phyloP scores from a whole-genome alignment of 2,888 invertebrate genomes.

The Drosophila suboccidentalis region DNA sequence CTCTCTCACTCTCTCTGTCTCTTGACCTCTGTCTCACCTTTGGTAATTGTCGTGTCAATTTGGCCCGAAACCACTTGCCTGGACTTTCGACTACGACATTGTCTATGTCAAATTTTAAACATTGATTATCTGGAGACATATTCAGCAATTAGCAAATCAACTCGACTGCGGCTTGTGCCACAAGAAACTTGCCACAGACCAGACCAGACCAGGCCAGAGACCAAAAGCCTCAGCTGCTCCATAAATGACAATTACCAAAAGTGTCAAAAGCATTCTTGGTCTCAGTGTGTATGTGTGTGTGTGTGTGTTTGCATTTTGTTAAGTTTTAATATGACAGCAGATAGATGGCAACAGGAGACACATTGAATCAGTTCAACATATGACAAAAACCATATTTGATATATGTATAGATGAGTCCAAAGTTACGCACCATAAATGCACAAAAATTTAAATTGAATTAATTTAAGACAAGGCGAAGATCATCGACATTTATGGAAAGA shows the following conservation, averaged over 20 bases:
- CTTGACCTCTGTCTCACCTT: slow-evolving; percentile 28
- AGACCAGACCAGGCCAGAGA: slow-evolving; percentile 2
- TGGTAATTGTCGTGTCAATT: slow-evolving; percentile 79
- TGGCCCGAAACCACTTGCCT: slow-evolving; percentile 25
- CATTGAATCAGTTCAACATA: slow-evolving; percentile 53
- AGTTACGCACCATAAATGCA: not conserved
- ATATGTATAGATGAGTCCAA: slow-evolving; percentile 23
- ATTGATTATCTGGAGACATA: slow-evolving; percentile 85
- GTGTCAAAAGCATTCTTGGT: slow-evolving; percentile 69
- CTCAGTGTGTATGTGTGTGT: slow-evolving; percentile 1
- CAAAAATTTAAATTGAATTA: not conserved
- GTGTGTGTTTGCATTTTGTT: slow-evolving; percentile 49
- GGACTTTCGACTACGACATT: slow-evolving; percentile 48
- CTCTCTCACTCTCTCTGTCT: not conserved
- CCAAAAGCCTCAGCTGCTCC: slow-evolving; percentile 32
- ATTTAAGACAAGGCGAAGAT: not conserved
- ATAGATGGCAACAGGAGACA: slow-evolving; percentile 55
- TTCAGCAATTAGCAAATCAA: slow-evolving; percentile 85
- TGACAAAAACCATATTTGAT: slow-evolving; percentile 22
- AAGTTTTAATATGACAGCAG: slow-evolving; percentile 74
- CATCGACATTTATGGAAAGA: slow-evolving; percentile 1
- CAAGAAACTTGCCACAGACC: slow-evolving; percentile 22
- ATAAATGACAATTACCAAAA: slow-evolving; percentile 77
- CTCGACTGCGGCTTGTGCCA: slow-evolving; percentile 71
- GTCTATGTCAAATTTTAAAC: slow-evolving; percentile 78